These are phyloP conservation scores for Ceyx erithaca DNA, from an alignment of 2,797 vertebrate species.

Conservation along the genomic window DNA sequence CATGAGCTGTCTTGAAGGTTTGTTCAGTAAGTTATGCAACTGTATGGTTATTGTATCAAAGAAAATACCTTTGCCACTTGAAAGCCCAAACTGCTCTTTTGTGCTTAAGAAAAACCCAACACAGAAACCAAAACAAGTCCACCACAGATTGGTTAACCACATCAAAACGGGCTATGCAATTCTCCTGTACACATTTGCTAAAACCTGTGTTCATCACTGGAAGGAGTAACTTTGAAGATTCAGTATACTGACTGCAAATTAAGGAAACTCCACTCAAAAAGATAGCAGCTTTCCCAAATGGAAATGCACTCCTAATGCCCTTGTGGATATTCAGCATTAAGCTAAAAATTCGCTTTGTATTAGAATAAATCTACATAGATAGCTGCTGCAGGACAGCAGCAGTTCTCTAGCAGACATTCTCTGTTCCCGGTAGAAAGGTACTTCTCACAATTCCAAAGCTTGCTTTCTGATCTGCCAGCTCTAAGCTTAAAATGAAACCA, in stretches of 20 bases:
- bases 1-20: not conserved
- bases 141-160: not conserved
- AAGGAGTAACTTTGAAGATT: not conserved
- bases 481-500: not conserved
- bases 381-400: not conserved
- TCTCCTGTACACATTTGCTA: not conserved
- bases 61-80: not conserved
- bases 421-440: not conserved
- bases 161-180: not conserved
- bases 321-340: not conserved
- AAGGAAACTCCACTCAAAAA: not conserved
- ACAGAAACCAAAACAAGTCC: not conserved
- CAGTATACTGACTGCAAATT: not conserved
- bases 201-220: not conserved
- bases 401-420: not conserved
- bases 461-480: not conserved
- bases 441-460: not conserved
- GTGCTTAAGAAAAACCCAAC: not conserved
- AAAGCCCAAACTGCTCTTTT: not conserved
- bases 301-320: not conserved
- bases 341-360: not conserved
- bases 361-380: not conserved
- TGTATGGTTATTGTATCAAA: not conserved
- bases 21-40: not conserved
- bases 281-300: not conserved